These are phyloP conservation scores for Campoplex nolae DNA, from an alignment of 2,888 invertebrate species.

Conservation along the genomic window DNA sequence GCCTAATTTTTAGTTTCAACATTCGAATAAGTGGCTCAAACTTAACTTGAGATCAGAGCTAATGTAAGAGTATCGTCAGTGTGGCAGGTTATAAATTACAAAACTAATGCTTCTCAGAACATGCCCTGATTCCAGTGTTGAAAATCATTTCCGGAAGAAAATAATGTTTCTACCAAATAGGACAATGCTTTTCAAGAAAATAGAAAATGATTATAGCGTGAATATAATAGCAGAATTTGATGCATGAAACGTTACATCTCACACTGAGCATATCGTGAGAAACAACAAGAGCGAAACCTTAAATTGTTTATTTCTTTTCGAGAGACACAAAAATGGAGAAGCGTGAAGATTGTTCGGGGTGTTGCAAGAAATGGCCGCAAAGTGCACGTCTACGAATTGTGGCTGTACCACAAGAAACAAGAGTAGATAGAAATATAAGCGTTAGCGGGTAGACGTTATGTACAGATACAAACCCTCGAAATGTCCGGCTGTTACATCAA, in stretches of 20 bases:
- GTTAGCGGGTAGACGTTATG: conserved; percentile 10
- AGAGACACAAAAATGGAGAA: not conserved
- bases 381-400: conserved; percentile 10
- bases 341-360: conserved; percentile 20
- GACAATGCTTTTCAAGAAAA: not conserved
- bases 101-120: not conserved
- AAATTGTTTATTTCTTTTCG: not conserved
- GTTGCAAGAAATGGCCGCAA: conserved; percentile 44
- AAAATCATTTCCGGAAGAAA: not conserved
- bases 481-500: conserved; percentile 27
- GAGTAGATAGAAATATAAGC: not conserved
- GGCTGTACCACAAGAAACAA: conserved; percentile 14
- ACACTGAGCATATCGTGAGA: not conserved
- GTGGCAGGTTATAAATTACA: not conserved
- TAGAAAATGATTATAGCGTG: not conserved
- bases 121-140: not conserved
- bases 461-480: conserved; percentile 10
- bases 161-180: not conserved
- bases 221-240: not conserved
- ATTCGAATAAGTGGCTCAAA: not conserved
- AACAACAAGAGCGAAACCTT: not conserved
- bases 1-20: not conserved
- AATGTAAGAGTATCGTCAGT: not conserved
- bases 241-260: not conserved
- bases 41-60: not conserved